A percentile compares a stretch with the other conserved stretches of the same genome.
phyloP scores from a whole-genome alignment of 2,113 vertebrate species.

The Plestiodon gilberti region DNA sequence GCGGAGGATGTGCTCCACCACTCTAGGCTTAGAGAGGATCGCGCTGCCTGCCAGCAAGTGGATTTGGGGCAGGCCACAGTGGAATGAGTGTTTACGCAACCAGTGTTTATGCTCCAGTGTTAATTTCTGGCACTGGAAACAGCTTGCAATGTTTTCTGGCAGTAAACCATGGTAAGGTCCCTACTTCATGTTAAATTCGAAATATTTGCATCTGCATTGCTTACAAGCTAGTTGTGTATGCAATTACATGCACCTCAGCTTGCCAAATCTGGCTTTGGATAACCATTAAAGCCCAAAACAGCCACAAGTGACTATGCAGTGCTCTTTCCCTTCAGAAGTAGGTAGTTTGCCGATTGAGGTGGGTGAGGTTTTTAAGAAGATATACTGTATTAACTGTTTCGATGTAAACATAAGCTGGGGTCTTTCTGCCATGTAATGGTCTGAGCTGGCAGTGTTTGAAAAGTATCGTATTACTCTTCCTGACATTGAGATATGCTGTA shows the following conservation, averaged over 20 bases:
- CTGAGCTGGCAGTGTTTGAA: conserved; percentile 27
- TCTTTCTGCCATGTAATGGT: background rate
- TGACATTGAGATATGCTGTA: conserved; percentile 18
- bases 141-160: background rate
- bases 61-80: no score
- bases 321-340: background rate
- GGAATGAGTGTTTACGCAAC: no score
- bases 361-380: background rate
- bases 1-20: no score
- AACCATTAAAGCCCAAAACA: background rate
- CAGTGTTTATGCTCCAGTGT: background rate
- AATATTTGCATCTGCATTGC: background rate
- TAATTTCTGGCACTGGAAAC: background rate
- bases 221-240: background rate
- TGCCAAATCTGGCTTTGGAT: background rate
- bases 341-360: background rate
- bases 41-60: no score
- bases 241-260: background rate
- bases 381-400: background rate
- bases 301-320: background rate
- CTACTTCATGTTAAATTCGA: background rate
- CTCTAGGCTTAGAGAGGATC: no score
- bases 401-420: conserved; percentile 6
- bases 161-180: background rate
- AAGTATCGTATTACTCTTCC: conserved; percentile 32